phyloP scores from a whole-genome alignment of 1,140 invertebrate species.

The Drosophila insularis region DNA sequence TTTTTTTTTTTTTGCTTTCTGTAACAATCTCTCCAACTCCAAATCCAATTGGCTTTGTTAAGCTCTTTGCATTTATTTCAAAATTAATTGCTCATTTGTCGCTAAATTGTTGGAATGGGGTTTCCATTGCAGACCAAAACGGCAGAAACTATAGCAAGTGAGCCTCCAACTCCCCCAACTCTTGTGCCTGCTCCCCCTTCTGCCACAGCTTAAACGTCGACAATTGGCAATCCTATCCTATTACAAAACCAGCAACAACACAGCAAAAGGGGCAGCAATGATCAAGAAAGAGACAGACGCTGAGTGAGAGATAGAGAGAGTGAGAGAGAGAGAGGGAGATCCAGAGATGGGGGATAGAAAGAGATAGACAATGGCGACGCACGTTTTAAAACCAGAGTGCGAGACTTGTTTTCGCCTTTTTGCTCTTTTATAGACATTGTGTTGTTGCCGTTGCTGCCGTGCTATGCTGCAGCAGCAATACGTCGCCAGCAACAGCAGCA shows the following conservation, averaged over 20 bases:
- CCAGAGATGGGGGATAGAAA: not conserved
- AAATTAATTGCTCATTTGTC: conserved; percentile 81
- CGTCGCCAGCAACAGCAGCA: conserved; percentile 52
- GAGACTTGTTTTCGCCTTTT: conserved; percentile 79
- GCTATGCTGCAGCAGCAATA: conserved; percentile 56
- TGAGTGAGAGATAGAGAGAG: not conserved
- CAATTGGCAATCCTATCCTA: conserved; percentile 45
- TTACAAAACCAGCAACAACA: conserved; percentile 69
- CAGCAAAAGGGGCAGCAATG: conserved; percentile 14
- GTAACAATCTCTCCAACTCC: not conserved
- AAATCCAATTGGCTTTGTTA: conserved; percentile 19
- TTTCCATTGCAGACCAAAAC: conserved; percentile 68
- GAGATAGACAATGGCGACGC: conserved; percentile 32
- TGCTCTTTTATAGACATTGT: conserved; percentile 77
- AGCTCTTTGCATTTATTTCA: conserved; percentile 74
- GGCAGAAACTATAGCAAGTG: conserved; percentile 59
- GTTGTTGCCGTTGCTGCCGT: conserved; percentile 32
- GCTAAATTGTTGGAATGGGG: conserved; percentile 79
- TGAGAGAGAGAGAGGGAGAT: not conserved
- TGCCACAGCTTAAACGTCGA: not conserved
- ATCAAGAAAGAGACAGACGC: not conserved
- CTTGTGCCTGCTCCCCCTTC: not conserved
- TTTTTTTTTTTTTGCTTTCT: not conserved
- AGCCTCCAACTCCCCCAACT: conserved; percentile 15
- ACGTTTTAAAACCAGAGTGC: conserved; percentile 69